phyloP scores from a whole-genome alignment of 2,113 vertebrate genomes.

The Elanus axillaris region DNA sequence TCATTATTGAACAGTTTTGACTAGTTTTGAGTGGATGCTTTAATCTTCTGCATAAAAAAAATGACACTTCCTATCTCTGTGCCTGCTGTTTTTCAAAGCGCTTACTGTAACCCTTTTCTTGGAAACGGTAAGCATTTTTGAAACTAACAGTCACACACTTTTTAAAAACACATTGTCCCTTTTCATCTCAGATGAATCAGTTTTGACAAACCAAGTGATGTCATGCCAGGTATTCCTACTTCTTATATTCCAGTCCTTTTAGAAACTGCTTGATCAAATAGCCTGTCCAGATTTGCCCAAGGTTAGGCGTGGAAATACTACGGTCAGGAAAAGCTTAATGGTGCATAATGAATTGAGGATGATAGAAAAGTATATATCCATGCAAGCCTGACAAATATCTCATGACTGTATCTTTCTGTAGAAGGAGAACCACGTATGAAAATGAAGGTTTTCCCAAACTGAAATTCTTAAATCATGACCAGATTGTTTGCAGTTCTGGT shows the following conservation, averaged over 20 bases:
- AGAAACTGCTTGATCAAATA: conserved; percentile 21
- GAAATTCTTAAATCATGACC: neutral
- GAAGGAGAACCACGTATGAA: neutral
- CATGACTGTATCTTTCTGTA: neutral
- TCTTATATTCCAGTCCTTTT: conserved; percentile 6
- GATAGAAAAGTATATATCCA: neutral
- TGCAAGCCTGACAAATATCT: conserved; percentile 18
- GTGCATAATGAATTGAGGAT: neutral
- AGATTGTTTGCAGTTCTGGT: neutral
- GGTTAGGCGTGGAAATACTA: neutral
- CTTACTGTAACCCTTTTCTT: conserved; percentile 36
- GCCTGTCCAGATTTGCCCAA: neutral
- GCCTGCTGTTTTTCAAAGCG: conserved; percentile 57
- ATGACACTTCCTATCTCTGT: conserved; percentile 32
- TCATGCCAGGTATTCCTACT: conserved; percentile 27
- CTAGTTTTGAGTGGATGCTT: conserved; percentile 40
- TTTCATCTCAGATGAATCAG: conserved; percentile 37
- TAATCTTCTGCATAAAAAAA: conserved; percentile 17
- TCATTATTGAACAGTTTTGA: conserved; percentile 14
- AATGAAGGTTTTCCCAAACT: neutral
- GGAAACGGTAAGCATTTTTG: conserved; percentile 39
- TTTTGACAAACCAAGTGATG: conserved; percentile 26
- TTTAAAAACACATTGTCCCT: conserved; percentile 41
- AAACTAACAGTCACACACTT: conserved; percentile 35
- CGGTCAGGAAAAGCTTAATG: neutral